Conservation (phyloP, 1,140 invertebrate species). For the Chelonus insularis region DNA sequence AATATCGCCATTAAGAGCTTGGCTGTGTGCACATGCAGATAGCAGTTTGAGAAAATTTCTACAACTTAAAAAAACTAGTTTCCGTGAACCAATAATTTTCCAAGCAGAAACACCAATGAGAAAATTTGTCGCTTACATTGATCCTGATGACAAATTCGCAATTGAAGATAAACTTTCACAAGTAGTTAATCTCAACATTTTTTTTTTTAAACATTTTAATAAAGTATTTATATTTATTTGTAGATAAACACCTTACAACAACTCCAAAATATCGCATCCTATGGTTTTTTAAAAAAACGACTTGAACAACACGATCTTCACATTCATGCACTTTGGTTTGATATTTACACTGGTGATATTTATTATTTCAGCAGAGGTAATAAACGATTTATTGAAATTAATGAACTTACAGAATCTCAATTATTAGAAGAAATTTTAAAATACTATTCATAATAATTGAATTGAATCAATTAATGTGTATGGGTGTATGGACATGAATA, state of each 20-base stretch:
- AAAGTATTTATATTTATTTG: conserved; percentile 7
- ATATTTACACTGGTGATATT: conserved; percentile 95
- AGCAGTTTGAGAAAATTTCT: conserved; percentile 83
- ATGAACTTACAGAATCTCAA: conserved; percentile 75
- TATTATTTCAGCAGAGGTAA: conserved; percentile 87
- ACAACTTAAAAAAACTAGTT: conserved; percentile 70
- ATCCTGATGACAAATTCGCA: conserved; percentile 87
- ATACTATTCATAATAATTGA: conserved; percentile 71
- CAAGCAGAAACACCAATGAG: conserved; percentile 82
- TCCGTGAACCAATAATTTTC: conserved; percentile 77
- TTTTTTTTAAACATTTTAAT: too few relatives aligned
- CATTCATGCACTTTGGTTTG: conserved; percentile 95
- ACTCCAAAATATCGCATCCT: conserved; percentile 91
- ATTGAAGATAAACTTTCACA: conserved; percentile 93
- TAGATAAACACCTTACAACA: conserved; percentile 93
- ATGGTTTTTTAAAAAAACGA: conserved; percentile 86
- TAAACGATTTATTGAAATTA: conserved; percentile 82
- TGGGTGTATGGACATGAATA: neutral
- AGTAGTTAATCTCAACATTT: conserved; percentile 26
- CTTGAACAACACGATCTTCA: conserved; percentile 81
- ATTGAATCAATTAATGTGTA: neutral
- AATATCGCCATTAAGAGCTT: conserved; percentile 85
- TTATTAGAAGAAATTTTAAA: conserved; percentile 76
- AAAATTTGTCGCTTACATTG: conserved; percentile 92
- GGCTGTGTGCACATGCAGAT: conserved; percentile 86